Evolutionary conservation across 2,888 invertebrate genomes (phyloP), one percentile per base, ranked within the genome.

Genomic region (Pollenia angustigena): DNA sequence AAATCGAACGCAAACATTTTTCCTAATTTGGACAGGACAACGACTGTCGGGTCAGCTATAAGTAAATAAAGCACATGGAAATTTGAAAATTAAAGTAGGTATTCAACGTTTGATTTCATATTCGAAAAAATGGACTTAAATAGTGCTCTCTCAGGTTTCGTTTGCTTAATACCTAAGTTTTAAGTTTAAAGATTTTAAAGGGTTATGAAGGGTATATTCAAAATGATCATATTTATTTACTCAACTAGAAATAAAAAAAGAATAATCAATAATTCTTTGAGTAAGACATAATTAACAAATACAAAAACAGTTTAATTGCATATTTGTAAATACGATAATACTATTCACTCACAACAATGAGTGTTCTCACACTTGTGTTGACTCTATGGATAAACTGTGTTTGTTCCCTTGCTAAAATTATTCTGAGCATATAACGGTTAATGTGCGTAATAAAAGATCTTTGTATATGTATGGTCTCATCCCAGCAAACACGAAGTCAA

Each of bases 341-440:
- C 71, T n/a, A 52, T 69, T 12, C 32, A 48, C 80, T 80, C 71
- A 54, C 46, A 23, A 42, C 18, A 79, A 42, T 23, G 16, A 66
- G 58, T 64, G 52, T 16, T 10, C 23, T n/a, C 32, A 12, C 14
- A 14, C 40, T 7, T n/a, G 9, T 18, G 12, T 48, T 12, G 40
- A 46, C n/a, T 32, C 16, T 56, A 54, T 80, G 46, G n/a, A 58
- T 68, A 58, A 18, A 14, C 40, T 7, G 23, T 42, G 18, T 1
- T 50, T 42, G 18, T 1, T 50, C 8, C 54, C 71, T 80, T 42
- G 71, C 2, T 66, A 4, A 18, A 54, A 52, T 48, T 40, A 46
- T 46, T 32, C 69, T 52, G 60, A 76, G 76, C 76, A 40, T 44
- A 74, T 75, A 82, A 82, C 82, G 71, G 86, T 83, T 71, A 86